Conservation (phyloP, 2,888 invertebrate genomes). For the Thereva nobilitata region DNA sequence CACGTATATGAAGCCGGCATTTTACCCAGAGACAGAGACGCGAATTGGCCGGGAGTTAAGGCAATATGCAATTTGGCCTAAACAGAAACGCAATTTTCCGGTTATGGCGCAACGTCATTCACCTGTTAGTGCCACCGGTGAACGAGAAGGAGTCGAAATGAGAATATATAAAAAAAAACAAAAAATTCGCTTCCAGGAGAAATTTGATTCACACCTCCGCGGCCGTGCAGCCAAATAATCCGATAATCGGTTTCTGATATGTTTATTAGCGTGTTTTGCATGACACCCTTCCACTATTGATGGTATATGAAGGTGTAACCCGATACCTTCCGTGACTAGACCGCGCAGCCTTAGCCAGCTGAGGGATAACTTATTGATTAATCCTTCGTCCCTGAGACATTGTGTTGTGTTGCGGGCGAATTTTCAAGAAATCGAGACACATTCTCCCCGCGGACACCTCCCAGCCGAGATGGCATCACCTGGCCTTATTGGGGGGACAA, state of each 20-base stretch:
- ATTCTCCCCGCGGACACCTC: no score
- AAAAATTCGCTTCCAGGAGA: constrained; percentile 19
- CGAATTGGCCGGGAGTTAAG: constrained; percentile 9
- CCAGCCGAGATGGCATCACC: neutral
- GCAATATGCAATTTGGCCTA: no score
- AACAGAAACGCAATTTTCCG: no score
- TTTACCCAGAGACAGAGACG: neutral
- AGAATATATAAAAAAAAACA: constrained; percentile 7
- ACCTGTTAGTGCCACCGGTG: constrained; percentile 14
- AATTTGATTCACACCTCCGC: neutral
- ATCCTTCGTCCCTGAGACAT: constrained; percentile 27
- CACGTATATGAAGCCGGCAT: neutral
- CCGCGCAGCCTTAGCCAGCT: constrained; percentile 1
- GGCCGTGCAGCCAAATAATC: neutral
- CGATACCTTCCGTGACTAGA: constrained; percentile 5
- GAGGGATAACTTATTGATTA: constrained; percentile 30
- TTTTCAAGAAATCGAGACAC: constrained; percentile 20
- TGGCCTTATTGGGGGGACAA: neutral
- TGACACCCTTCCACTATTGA: neutral
- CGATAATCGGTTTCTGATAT: constrained; percentile 25
- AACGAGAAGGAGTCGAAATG: neutral
- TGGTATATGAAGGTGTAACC: constrained; percentile 16
- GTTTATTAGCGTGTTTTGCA: constrained; percentile 15
- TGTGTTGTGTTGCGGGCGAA: constrained; percentile 1
- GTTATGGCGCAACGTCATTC: no score